Evolutionary conservation across 2,797 vertebrate species (phyloP).

Genomic region (Channallabes apus): DNA sequence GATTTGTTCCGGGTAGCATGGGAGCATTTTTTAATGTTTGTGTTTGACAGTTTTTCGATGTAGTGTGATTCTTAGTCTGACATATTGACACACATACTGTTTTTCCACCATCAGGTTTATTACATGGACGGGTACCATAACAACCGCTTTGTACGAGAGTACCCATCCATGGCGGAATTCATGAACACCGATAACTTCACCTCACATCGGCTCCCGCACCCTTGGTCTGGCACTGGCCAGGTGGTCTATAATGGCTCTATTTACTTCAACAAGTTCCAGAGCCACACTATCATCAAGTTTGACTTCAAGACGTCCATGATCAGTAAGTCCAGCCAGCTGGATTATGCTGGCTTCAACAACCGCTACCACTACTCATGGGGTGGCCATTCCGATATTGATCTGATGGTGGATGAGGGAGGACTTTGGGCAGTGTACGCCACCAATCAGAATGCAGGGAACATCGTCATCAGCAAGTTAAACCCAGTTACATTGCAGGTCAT

Average conservation of each 20-base stretch:
- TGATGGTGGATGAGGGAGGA: conserved; percentile 94
- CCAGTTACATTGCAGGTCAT: conserved; percentile 87
- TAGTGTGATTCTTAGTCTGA: neutral
- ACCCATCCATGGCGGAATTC: conserved; percentile 89
- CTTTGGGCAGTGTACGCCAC: conserved; percentile 96
- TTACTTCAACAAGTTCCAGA: conserved; percentile 98
- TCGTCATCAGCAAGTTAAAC: conserved; percentile 91
- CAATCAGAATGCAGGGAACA: conserved; percentile 95
- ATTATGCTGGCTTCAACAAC: conserved; percentile 94
- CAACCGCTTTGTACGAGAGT: conserved; percentile 94
- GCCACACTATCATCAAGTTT: conserved; percentile 93
- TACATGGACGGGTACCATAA: conserved; percentile 99
- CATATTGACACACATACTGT: neutral
- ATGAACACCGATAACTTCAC: conserved; percentile 95
- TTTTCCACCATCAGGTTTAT: conserved; percentile 80
- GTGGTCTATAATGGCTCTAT: conserved; percentile 96
- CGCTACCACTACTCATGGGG: conserved; percentile 98
- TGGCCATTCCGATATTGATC: conserved; percentile 95
- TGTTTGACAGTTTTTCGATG: neutral
- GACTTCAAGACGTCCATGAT: conserved; percentile 88
- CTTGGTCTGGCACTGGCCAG: conserved; percentile 94
- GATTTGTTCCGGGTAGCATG: neutral
- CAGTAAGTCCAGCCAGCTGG: conserved; percentile 88
- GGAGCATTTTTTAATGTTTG: neutral
- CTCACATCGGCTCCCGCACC: conserved; percentile 93